Evolutionary conservation across 2,797 vertebrate species (phyloP).

Genomic region (Xenops minutus): DNA sequence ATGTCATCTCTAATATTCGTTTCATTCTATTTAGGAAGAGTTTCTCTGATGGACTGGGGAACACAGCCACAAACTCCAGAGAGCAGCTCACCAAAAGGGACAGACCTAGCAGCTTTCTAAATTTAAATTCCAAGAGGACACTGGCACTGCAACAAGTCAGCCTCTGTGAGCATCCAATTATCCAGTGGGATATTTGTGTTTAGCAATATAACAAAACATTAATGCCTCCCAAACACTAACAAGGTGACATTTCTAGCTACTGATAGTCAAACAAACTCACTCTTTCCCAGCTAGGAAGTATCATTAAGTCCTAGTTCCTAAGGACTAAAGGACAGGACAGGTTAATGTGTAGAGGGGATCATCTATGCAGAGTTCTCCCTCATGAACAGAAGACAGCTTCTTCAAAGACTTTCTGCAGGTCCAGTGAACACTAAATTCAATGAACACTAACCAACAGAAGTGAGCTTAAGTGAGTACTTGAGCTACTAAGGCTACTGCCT

Average conservation of each 20-base stretch:
- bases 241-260: neutral
- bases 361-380: neutral
- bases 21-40: neutral
- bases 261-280: neutral
- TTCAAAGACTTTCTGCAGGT: neutral
- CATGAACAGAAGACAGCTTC: neutral
- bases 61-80: accelerated
- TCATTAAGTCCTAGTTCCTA: neutral
- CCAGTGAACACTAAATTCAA: neutral
- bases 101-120: neutral
- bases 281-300: neutral
- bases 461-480: neutral
- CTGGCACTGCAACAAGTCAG: neutral
- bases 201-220: neutral
- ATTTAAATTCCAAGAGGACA: neutral
- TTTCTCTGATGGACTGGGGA: neutral
- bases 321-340: neutral
- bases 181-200: neutral
- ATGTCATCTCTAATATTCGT: neutral
- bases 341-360: neutral
- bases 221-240: neutral
- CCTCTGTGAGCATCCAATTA: neutral
- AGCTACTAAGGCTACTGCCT: neutral
- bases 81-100: neutral
- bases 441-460: neutral